Evolutionary conservation across 2,113 vertebrate genomes (phyloP), one percentile per base, ranked within the genome.

Genomic region (Mormyrus lacerda): DNA sequence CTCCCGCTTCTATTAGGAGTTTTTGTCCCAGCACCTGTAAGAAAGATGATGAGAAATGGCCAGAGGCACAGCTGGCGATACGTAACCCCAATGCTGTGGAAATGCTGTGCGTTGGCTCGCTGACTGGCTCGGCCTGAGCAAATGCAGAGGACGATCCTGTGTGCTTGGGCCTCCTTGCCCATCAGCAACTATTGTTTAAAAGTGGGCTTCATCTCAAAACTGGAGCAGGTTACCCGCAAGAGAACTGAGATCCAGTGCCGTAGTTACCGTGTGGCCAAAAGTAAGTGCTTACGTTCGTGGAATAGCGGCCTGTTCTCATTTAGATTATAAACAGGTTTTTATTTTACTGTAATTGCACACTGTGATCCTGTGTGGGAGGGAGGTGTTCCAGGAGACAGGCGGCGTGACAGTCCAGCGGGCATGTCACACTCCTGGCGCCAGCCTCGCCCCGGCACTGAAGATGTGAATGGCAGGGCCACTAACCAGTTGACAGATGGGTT

Each of bases 341-440:
- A 21, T 85, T 93, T 93, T 92, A 88, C 90, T 91, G 90, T 90
- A 95, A 94, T 93, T 94, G 92, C 91, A 94, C 93, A 92, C 92
- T 93, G 93, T 94, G 93, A 87, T 90, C 92, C 87, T 89, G 90
- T 94, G 92, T 90, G 8, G 24, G 83, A 27, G 44, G 83, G 44
- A 24, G 35, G 9, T 47, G 79, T 47, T 27, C 85, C 48, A 31
- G 21, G 85, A 86, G 27, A 24, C 45, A 1, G 48, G 13, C 45
- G 8, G 84, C 48, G 24, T 51, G 45, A n/a, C 47, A 17, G 3
- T 51, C 15, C 47, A 19, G 85, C 1, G 48, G 50, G 45, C 35
- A 9, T 21, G 85, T n/a, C 8, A 1, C n/a, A 65, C 39, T 5
- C 7, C 82, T n/a, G 7, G 8, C 15, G 44, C 82, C 79, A 24